These are phyloP conservation scores for Dicrurus megarhynchus DNA, from an alignment of 2,113 vertebrate genomes.

Conservation along the genomic window DNA sequence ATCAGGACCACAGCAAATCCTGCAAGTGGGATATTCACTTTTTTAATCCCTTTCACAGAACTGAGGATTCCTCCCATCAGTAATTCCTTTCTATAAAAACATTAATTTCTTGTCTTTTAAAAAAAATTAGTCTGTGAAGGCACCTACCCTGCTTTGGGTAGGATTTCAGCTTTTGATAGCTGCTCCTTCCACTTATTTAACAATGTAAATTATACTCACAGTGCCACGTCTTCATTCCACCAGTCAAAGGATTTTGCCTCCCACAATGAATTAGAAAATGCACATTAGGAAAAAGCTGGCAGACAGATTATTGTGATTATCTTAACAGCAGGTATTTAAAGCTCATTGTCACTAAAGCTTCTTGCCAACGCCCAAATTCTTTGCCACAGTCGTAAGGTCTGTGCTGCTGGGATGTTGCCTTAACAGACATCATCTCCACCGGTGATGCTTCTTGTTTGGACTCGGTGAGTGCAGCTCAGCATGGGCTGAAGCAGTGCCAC, in stretches of 20 bases:
- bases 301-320: conserved; percentile 64
- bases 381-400: conserved; percentile 10
- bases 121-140: neutral
- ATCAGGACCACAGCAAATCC: neutral
- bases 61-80: neutral
- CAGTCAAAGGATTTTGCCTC: conserved; percentile 54
- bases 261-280: conserved; percentile 59
- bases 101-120: neutral
- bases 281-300: conserved; percentile 57
- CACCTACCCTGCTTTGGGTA: neutral
- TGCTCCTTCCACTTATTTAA: conserved; percentile 44
- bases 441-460: neutral
- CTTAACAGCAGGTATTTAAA: conserved; percentile 62
- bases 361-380: conserved; percentile 36
- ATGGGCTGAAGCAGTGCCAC: neutral
- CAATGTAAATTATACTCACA: conserved; percentile 44
- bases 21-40: neutral
- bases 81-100: conserved; percentile 10
- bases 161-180: conserved; percentile 22
- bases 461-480: neutral
- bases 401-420: neutral
- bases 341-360: conserved; percentile 38
- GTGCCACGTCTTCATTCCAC: conserved; percentile 46
- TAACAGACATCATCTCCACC: neutral
- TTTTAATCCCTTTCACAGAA: neutral